Conservation (phyloP, 2,888 invertebrate genomes). For the Physocephala rufipes region DNA sequence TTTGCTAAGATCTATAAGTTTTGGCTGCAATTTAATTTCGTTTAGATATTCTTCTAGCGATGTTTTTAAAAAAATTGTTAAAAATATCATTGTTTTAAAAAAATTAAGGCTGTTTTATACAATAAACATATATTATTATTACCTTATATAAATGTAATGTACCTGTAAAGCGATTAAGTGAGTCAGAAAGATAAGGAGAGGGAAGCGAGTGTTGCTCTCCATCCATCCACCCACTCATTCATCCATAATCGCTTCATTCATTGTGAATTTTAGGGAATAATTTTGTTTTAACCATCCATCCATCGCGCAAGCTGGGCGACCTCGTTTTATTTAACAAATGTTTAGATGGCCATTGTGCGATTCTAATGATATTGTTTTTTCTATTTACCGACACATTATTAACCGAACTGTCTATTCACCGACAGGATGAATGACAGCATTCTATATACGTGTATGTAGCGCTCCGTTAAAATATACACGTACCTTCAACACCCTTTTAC, state of each 20-base stretch:
- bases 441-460: conserved; percentile 1
- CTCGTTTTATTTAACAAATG: conserved; percentile 44
- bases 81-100: too few species aligned
- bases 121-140: too few species aligned
- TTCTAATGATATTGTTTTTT: neutral
- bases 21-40: conserved; percentile 8
- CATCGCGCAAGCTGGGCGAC: conserved; percentile 46
- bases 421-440: neutral
- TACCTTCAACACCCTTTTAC: conserved; percentile 37
- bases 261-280: conserved; percentile 56
- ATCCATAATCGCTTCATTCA: conserved; percentile 44
- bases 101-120: too few species aligned
- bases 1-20: too few species aligned
- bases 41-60: conserved; percentile 17
- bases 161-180: too few species aligned
- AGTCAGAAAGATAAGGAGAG: too few species aligned
- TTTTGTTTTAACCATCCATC: conserved; percentile 56
- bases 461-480: conserved; percentile 43
- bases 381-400: too few species aligned
- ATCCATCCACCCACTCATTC: neutral
- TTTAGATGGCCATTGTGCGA: conserved; percentile 33
- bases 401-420: too few species aligned
- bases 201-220: too few species aligned
- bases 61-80: too few species aligned
- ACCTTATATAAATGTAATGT: too few species aligned